phyloP scores from a whole-genome alignment of 2,888 invertebrate genomes.

The Oxystoma pomonae region DNA sequence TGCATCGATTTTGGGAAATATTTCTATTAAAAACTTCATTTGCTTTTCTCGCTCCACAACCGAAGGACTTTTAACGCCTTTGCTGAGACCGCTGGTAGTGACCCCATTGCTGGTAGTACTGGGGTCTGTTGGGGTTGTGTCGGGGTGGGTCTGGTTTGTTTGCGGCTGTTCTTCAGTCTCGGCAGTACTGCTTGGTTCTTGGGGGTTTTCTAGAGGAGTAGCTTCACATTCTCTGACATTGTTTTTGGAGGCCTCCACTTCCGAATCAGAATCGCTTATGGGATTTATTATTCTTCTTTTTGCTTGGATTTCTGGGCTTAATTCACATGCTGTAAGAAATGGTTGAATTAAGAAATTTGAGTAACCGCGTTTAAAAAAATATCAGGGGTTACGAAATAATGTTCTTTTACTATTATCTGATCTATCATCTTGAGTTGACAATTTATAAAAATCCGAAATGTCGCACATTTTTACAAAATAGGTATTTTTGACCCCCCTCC shows the following conservation, averaged over 20 bases:
- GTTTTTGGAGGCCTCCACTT: conserved; percentile 36
- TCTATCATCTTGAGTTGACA: not conserved
- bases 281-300: conserved; percentile 26
- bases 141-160: not conserved
- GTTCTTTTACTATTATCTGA: too few relatives aligned
- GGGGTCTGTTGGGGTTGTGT: conserved; percentile 4
- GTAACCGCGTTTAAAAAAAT: conserved; percentile 9
- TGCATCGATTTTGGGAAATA: conserved; percentile 59
- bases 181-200: too few relatives aligned
- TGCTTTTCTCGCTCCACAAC: conserved; percentile 54
- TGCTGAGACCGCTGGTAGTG: conserved; percentile 10
- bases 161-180: conserved; percentile 9
- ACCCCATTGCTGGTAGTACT: not conserved
- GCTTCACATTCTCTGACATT: too few relatives aligned
- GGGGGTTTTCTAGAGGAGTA: too few relatives aligned
- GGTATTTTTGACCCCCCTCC: too few relatives aligned
- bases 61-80: conserved; percentile 33
- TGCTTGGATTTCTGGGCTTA: conserved; percentile 18
- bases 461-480: too few relatives aligned
- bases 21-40: conserved; percentile 59
- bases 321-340: conserved; percentile 30
- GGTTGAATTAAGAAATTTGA: conserved; percentile 15
- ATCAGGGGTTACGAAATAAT: too few relatives aligned
- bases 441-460: too few relatives aligned
- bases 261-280: conserved; percentile 54